These are phyloP conservation scores for Eugnorisma glareosa DNA, from an alignment of 2,888 invertebrate genomes.

Conservation along the genomic window DNA sequence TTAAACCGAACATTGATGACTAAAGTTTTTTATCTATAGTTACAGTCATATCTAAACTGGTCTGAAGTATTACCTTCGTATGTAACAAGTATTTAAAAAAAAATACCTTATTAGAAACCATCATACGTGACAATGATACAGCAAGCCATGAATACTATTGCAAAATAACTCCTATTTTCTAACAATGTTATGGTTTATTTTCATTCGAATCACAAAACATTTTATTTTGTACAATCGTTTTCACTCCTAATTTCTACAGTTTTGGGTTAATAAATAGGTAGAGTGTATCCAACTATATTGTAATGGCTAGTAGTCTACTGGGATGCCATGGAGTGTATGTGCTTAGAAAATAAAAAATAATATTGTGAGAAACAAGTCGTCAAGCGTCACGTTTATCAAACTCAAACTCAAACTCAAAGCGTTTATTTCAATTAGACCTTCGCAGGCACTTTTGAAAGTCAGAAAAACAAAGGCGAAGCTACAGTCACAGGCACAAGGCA, in stretches of 20 bases:
- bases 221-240: neutral
- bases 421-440: too few relatives aligned
- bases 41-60: neutral
- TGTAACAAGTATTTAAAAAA: neutral
- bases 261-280: neutral
- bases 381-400: neutral
- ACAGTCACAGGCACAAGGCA: too few relatives aligned
- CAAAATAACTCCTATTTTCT: neutral
- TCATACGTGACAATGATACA: neutral
- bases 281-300: too few relatives aligned
- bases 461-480: too few relatives aligned
- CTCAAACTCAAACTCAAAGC: too few relatives aligned
- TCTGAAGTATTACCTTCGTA: neutral
- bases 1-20: neutral
- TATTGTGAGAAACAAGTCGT: neutral
- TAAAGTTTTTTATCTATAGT: too few relatives aligned
- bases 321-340: too few relatives aligned
- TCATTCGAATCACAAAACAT: neutral
- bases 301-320: too few relatives aligned
- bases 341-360: neutral
- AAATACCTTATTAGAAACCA: neutral
- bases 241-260: neutral
- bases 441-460: too few relatives aligned
- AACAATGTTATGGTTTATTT: neutral
- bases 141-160: neutral